Base-by-base conservation (phyloP, 2,797 vertebrate genomes). In the Notolepis coatsorum region DNA sequence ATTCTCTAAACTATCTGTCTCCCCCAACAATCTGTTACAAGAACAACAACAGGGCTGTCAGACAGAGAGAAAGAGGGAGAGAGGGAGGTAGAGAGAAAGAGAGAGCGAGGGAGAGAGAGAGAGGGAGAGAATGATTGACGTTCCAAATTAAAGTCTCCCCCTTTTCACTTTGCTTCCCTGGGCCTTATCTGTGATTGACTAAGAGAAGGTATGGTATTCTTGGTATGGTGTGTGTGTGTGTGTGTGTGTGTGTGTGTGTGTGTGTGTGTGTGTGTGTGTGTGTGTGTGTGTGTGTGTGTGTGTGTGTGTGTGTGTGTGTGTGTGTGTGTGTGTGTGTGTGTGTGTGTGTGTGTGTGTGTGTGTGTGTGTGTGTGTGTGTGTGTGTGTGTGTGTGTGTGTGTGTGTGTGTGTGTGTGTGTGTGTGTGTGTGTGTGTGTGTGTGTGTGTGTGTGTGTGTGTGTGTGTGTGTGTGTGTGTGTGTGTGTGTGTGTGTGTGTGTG, bases 1-100 rank as follows among this genome's bases (percentile, higher is more conserved):
- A 84, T 85, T 76, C 13, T 39, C 45, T 67, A 64, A 17, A 30
- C 54, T 53, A 75, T 71, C 65, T 68, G 63, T 80, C 79, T 64
- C 17, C 55, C 55, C 28, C 52, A 52, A 69, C 81, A 77, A 79
- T 83, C 76, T 33, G 43, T 51, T 37, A 65, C 20, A 43, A 54
- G 55, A 59, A 53, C 46, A 64, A 17, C 54, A 20, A 39, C 51
- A 42, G 35, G 54, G 46, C 49, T 8, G 48, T 68, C 72, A 74
- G 24, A 58, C 21, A 9, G 25, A 25, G 35, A 35, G 50, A 15
- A 0, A 13, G 53, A 41, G 49, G 1, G 10, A 17, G 38, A 20
- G 39, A 57, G 10, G 28, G 21, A 53, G 7, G 18, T 3, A 12
- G 10, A 47, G 1, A 12, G 57, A 57, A 37, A 52, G 25, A 23